Base-by-base conservation (phyloP, 2,888 invertebrate genomes). In the Clivina fossor region DNA sequence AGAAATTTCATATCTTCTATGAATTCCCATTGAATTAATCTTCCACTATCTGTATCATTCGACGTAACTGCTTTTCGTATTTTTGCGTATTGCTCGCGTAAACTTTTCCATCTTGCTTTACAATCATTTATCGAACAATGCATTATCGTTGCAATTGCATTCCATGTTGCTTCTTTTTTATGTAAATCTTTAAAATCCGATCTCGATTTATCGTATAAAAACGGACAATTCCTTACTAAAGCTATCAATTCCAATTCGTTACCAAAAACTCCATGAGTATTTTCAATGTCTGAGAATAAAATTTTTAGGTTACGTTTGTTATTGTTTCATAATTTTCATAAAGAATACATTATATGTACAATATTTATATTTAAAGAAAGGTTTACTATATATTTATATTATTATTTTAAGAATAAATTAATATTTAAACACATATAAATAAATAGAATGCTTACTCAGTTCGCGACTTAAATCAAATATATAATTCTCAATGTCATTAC, bases 161-260 rank as follows among this genome's bases (percentile, higher is more conserved):
- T 56, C 64, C 64, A 65, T 5, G 63, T 60, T 16, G 60, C 59
- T 18, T 63, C 60, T 22, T 62, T 64, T 50, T 65, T 64, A 24
- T 59, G 54, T 7, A 59, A 46, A 38, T 64, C 61, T 53, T 63
- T 63, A 38, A 63, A 64, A 56, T 64, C 64, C 15, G 58, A 30
- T 33, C 58, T 48, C 20, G 28, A 59, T 49, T 59, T 62, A 44
- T 65, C 63, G 50, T 64, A 65, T 28, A 65, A 41, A 57, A 64
- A 63, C 18, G 56, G 60, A 57, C 64, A 64, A 35, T 65, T 64
- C 16, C 63, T 43, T 13, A 65, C 62, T 50, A 65, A 56, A 2
- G 64, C 61, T 20, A 65, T 64, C 15, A 65, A 54, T 58, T 65
- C 64, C 37, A 64, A 49, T 56, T 65, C 65, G 48, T 64, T 64